These are phyloP conservation scores for Brachyalestes nurse DNA, from an alignment of 2,797 vertebrate genomes.

Conservation along the genomic window DNA sequence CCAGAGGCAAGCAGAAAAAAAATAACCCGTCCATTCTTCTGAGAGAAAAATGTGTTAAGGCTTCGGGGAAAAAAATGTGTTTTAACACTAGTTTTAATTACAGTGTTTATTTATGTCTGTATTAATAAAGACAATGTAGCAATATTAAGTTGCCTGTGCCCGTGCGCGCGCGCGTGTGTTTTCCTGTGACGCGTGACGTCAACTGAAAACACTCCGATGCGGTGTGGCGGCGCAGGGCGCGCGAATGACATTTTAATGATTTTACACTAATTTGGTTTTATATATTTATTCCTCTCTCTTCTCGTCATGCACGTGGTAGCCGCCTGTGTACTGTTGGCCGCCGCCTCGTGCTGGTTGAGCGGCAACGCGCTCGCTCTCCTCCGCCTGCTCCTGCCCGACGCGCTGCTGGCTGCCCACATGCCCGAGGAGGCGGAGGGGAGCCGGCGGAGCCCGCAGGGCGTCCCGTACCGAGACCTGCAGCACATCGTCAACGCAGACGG, in stretches of 20 bases:
- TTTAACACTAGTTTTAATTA: too few relatives aligned
- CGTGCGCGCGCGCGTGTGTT: not conserved
- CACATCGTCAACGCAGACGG: conserved; percentile 93
- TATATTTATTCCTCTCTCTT: not conserved
- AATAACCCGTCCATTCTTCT: too few relatives aligned
- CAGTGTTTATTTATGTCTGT: too few relatives aligned
- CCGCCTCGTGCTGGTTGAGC: conserved; percentile 65
- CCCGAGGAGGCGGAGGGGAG: conserved; percentile 86
- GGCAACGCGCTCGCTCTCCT: conserved; percentile 50
- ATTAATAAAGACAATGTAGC: not conserved
- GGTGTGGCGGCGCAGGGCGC: not conserved
- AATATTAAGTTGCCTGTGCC: not conserved
- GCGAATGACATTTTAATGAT: not conserved
- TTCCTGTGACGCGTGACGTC: conserved; percentile 36
- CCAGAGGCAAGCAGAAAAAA: too few relatives aligned
- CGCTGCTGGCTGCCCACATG: conserved; percentile 73
- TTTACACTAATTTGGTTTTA: not conserved
- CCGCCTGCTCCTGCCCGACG: conserved; percentile 67
- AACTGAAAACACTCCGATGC: not conserved
- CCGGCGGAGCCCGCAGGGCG: conserved; percentile 82
- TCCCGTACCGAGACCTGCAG: conserved; percentile 83
- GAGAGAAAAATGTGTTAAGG: too few relatives aligned
- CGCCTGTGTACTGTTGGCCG: conserved; percentile 71
- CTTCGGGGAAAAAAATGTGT: too few relatives aligned
- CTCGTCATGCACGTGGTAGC: conserved; percentile 63